Conservation (phyloP, 2,797 vertebrate genomes). For the Lates japonicus region DNA sequence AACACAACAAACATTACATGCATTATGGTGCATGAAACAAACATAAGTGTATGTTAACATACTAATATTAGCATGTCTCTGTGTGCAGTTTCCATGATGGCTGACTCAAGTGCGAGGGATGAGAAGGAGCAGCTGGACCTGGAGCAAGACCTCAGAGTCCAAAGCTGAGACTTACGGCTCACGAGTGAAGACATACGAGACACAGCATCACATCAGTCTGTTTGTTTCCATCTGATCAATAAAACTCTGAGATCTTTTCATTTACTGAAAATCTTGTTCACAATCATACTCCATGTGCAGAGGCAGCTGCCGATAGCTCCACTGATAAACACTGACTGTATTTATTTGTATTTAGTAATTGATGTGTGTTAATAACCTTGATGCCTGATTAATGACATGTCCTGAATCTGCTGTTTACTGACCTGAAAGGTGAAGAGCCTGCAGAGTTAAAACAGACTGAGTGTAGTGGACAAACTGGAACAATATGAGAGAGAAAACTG, state of each 20-base stretch:
- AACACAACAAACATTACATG: too few relatives aligned
- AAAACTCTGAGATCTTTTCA: too few relatives aligned
- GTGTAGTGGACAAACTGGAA: neutral
- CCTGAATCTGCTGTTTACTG: slow-evolving; percentile 58
- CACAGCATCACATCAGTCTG: neutral
- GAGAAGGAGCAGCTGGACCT: slow-evolving; percentile 86
- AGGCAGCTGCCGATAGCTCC: neutral
- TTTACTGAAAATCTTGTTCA: too few relatives aligned
- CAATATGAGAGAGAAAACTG: neutral
- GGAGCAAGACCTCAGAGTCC: slow-evolving; percentile 86
- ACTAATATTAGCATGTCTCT: neutral
- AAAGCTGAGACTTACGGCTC: slow-evolving; percentile 87
- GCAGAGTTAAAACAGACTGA: slow-evolving; percentile 31
- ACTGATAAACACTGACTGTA: slow-evolving; percentile 26
- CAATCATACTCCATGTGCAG: neutral
- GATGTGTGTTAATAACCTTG: slow-evolving; percentile 29
- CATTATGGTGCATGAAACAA: too few relatives aligned
- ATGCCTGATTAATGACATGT: slow-evolving; percentile 44
- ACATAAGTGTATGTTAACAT: neutral
- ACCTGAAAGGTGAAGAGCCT: slow-evolving; percentile 59
- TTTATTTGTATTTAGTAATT: slow-evolving; percentile 32
- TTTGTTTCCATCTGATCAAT: neutral
- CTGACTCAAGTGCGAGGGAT: slow-evolving; percentile 86
- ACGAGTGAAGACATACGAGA: slow-evolving; percentile 74
- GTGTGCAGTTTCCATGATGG: slow-evolving; percentile 86